Evolutionary conservation across 2,113 vertebrate genomes (phyloP), one percentile per base, ranked within the genome.

Genomic region (Parus major): DNA sequence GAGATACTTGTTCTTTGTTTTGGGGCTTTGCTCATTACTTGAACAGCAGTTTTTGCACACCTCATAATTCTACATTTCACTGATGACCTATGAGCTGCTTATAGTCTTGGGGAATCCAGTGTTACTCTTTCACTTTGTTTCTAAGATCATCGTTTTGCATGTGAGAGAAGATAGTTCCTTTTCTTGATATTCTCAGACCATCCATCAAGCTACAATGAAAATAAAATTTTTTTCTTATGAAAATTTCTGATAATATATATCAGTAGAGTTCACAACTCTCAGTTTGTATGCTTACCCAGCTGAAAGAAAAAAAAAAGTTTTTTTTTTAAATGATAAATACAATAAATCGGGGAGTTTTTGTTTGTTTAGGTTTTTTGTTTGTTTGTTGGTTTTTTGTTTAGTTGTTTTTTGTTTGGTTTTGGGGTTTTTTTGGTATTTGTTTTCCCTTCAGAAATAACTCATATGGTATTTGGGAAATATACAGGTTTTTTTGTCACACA

Each of bases 311-410:
- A 33, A 21, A 4, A 60, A 24, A 42, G 15, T 42, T 42, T 22
- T 2, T 31, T 65, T 86, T 42, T 63, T 8, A n/a, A 24, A 31
- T 57, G 2, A 39, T 33, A 4, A 56, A 33, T n/a, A 7, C 2
- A n/a, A 28, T 64, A 3, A 33, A 11, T 42, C 10, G 8, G 11
- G 4, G 2, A 1, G 18, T 35, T 36, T 46, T 60, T 22, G 3
- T 36, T 36, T 36, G 15, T 36, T 59, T 29, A 28, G 16, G 16
- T 4, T 28, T 75, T 72, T 25, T 25, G 5, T 46, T 68, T 8
- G 8, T 31, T 66, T 15, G 6, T 15, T 21, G 10, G 5, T 19
- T 39, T 60, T 36, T 36, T 42, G 42, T 42, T 42, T 39, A 39
- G 42, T 53, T 53, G 22, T 39, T 73, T 41, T 41, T 57, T 44